Evolutionary conservation across 2,888 invertebrate genomes (phyloP), one percentile per base, ranked within the genome.

Genomic region (Oxytorus armatus): DNA sequence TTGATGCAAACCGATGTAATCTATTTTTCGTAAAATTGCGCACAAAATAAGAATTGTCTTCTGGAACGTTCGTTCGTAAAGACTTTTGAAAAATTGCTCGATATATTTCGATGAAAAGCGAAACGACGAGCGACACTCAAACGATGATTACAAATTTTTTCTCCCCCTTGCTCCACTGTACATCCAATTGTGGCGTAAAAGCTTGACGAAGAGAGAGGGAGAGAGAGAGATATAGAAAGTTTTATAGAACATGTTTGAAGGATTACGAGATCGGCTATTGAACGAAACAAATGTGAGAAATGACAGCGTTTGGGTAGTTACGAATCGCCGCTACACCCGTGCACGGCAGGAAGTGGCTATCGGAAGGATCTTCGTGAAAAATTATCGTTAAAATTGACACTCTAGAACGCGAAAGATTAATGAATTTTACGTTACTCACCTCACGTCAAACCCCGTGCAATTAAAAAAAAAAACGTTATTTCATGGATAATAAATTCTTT

Each of bases 401-500:
- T 44, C 44, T 23, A 29, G 14, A n/a, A 44, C 23, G 33, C 42
- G 44, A 44, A n/a, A n/a, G 10, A 33, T 63, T 49, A 29, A 14
- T 42, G 14, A 8, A 14, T 42, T 51, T 63, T n/a, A n/a, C n/a
- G n/a, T 44, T 68, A 82, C 81, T 82, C 73, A 84, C 84, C 59
- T 75, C 23, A 18, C 49, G 66, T 69, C 5, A 59, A 59, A 51
- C 23, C 53, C 55, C 49, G 61, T 68, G 79, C 44, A 63, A n/a
- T n/a, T n/a, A n/a, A n/a, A n/a, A n/a, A n/a, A n/a, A n/a, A 72
- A 53, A 21, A 69, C 44, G 57, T 70, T 55, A 49, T 79, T 82
- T 79, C 70, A 85, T 86, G 82, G 85, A 70, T 70, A 66, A 77
- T 79, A 82, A 83, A 77, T 83, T 85, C 81, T 88, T 87, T 89